Base-by-base conservation (phyloP, 2,888 invertebrate genomes). In the Megalurothrips usitatus region DNA sequence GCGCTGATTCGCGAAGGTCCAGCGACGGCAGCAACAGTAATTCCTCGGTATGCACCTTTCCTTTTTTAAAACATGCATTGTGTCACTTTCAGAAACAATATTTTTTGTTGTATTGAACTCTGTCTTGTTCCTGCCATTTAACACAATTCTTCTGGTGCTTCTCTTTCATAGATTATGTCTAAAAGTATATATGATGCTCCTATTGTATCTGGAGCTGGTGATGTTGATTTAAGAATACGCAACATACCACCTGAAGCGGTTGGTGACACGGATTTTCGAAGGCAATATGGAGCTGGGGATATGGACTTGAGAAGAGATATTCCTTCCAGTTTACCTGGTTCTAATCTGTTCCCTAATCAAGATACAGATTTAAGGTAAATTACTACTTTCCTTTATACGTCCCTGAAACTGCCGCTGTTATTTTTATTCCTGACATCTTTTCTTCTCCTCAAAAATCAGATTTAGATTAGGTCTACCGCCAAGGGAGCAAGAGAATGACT, bases 161-260 rank as follows among this genome's bases (percentile, higher is more conserved):
- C 6, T 58, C 17, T 58, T 19, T 58, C 17, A n/a, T 17, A 58
- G 58, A 19, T 58, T 6, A 58, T 58, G 58, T n/a, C 34, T 43
- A 58, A 23, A 12, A 75, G 68, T 75, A 75, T 75, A 12, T 75
- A 75, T 75, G 68, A 75, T 26, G 26, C 23, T 12, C 11, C 68
- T 11, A n/a, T 75, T 23, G n/a, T 75, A 8, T 26, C 68, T 75
- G 68, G 68, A 23, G 47, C 78, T 81, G 81, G 81, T 78, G 81
- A 81, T 43, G 79, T 81, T 19, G 81, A 81, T 17, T 48, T 81
- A 43, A n/a, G 81, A 17, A 79, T 75, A n/a, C n/a, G 26, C n/a
- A 75, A 75, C 23, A 10, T 75, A 23, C 23, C 26, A 26, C 68
- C 68, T 75, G 68, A 75, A 26, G 26, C 12, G 1, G 26, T 26